These are phyloP conservation scores for Melangyna quadrimaculata DNA, from an alignment of 2,888 invertebrate species.

Conservation along the genomic window DNA sequence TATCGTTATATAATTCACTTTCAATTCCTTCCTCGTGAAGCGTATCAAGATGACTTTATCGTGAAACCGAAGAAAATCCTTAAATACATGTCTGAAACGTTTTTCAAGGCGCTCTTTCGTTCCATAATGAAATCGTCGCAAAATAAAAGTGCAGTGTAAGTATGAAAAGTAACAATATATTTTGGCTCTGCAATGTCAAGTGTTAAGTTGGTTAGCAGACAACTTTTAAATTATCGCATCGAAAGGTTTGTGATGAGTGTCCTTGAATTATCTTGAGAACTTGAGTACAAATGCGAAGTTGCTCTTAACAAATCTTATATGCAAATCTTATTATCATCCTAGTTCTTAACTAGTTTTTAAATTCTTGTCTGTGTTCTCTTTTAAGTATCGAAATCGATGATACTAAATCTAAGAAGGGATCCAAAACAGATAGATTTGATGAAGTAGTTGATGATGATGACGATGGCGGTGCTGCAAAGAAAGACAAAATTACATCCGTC, in stretches of 20 bases:
- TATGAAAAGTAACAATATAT: not conserved
- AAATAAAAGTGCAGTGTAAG: conserved; percentile 81
- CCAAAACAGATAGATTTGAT: conserved; percentile 65
- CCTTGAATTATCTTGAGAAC: no score
- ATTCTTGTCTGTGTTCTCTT: not conserved
- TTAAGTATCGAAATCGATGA: conserved; percentile 81
- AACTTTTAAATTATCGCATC: no score
- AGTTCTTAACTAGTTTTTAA: not conserved
- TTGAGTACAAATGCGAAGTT: no score
- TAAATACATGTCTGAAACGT: conserved; percentile 87
- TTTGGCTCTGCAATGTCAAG: not conserved
- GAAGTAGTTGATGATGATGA: conserved; percentile 79
- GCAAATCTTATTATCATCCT: no score
- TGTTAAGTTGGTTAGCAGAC: no score
- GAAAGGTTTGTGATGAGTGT: no score
- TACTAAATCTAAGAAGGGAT: conserved; percentile 76
- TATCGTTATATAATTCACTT: conserved; percentile 87
- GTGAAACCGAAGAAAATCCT: conserved; percentile 88
- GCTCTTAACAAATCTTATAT: no score
- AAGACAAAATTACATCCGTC: conserved; percentile 82
- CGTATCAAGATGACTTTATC: conserved; percentile 88
- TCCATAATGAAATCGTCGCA: conserved; percentile 83
- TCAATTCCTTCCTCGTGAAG: conserved; percentile 87
- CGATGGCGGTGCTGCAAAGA: conserved; percentile 77
- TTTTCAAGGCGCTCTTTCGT: conserved; percentile 86